Percentiles rank a stretch among this genome's conserved stretches.
phyloP scores from a whole-genome alignment of 23 tunicate species.

The Ciona savignyi region DNA sequence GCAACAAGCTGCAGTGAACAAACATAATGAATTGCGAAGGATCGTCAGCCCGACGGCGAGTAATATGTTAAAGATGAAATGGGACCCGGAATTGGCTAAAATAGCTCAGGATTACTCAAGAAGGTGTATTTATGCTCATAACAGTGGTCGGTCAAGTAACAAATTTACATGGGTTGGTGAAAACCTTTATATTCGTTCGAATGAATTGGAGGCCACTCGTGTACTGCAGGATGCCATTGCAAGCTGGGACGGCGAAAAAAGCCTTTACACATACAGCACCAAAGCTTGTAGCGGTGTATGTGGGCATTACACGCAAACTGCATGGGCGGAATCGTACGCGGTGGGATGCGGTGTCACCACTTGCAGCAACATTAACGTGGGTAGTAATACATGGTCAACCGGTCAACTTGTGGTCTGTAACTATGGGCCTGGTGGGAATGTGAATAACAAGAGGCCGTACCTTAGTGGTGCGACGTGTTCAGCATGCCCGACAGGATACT shows the following conservation, averaged over 20 bases:
- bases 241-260: background rate
- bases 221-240: background rate
- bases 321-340: background rate
- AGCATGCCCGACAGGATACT: background rate
- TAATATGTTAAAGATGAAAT: background rate
- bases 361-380: background rate
- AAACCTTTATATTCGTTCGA: background rate
- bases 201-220: background rate
- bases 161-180: constrained; percentile 12
- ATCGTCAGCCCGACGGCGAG: background rate
- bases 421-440: background rate
- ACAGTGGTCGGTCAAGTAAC: background rate
- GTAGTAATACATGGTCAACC: background rate
- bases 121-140: background rate
- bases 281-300: background rate
- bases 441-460: background rate
- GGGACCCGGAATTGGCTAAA: background rate
- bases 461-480: background rate
- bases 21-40: background rate
- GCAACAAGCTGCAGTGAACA: background rate
- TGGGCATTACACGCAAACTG: background rate
- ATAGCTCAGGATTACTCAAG: background rate
- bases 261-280: background rate
- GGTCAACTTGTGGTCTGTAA: background rate
- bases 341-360: background rate